Percentiles rank a stretch among this genome's conserved stretches.
phyloP scores from a whole-genome alignment of 2,888 invertebrate genomes.

The Scrobipalpa atriplicella region DNA sequence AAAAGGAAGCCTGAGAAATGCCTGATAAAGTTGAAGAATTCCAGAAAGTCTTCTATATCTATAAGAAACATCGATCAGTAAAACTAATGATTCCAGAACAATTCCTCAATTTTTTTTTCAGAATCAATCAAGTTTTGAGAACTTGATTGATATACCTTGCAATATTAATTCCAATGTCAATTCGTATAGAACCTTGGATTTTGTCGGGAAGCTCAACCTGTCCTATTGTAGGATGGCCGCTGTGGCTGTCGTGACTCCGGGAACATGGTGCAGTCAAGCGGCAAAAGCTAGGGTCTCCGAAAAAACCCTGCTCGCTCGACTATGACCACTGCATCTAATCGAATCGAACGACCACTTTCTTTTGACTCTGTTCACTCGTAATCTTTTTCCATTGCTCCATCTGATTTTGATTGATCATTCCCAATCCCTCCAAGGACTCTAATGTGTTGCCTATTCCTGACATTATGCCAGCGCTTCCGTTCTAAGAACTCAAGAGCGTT shows the following conservation, averaged over 20 bases:
- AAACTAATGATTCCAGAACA: too few species aligned
- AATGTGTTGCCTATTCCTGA: neutral
- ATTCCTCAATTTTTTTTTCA: too few species aligned
- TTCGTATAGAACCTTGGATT: constrained; percentile 30
- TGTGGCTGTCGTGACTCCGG: constrained; percentile 66
- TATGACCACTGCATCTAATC: constrained; percentile 52
- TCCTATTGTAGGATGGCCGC: constrained; percentile 39
- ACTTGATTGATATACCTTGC: too few species aligned
- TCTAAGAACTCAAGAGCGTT: constrained; percentile 11
- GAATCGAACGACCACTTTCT: constrained; percentile 37
- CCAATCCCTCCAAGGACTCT: neutral
- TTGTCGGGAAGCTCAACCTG: constrained; percentile 30
- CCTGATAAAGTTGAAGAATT: too few species aligned
- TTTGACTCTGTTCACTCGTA: constrained; percentile 20
- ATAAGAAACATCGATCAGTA: too few species aligned
- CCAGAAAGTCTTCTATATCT: too few species aligned
- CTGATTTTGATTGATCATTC: neutral
- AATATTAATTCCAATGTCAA: neutral
- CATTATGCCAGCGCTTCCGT: constrained; percentile 18
- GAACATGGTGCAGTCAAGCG: constrained; percentile 58
- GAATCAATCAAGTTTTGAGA: too few species aligned
- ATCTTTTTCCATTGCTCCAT: neutral
- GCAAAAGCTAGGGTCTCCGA: constrained; percentile 60
- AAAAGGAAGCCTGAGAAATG: too few species aligned
- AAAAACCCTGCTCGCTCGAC: constrained; percentile 68